phyloP scores from a whole-genome alignment of 2,888 invertebrate species.

The Zaprionus obscuricornis region DNA sequence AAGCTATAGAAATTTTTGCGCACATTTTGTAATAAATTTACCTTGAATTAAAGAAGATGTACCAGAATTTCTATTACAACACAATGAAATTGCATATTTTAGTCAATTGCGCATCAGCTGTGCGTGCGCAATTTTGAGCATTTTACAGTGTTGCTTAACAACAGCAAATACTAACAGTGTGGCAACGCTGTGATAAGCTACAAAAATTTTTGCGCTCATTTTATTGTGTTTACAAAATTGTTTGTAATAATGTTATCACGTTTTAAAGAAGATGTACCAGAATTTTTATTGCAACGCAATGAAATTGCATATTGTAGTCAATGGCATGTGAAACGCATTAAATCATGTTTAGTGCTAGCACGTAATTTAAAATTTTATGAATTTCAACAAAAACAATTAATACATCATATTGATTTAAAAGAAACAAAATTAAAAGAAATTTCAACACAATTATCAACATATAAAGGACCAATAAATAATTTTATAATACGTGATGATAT shows the following conservation, averaged over 20 bases:
- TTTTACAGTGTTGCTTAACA: too few species aligned
- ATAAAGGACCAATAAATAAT: slow-evolving; percentile 62
- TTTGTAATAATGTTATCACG: slow-evolving; percentile 45
- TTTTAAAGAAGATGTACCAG: slow-evolving; percentile 52
- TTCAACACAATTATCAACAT: slow-evolving; percentile 32
- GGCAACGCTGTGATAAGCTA: too few species aligned
- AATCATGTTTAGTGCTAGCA: slow-evolving; percentile 59
- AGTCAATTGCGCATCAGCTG: too few species aligned
- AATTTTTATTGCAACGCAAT: slow-evolving; percentile 48
- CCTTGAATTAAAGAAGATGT: slow-evolving; percentile 36
- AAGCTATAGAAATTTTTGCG: too few species aligned
- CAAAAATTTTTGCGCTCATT: too few species aligned
- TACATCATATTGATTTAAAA: slow-evolving; percentile 66
- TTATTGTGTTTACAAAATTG: slow-evolving; percentile 21
- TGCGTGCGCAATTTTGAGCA: too few species aligned
- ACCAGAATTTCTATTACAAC: too few species aligned
- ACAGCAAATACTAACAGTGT: too few species aligned
- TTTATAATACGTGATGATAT: slow-evolving; percentile 42
- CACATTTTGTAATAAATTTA: slow-evolving; percentile 53
- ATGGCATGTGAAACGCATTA: slow-evolving; percentile 29
- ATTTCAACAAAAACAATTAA: slow-evolving; percentile 64
- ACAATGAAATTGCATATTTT: too few species aligned
- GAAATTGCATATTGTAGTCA: slow-evolving; percentile 46
- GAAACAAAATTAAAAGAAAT: slow-evolving; percentile 45
- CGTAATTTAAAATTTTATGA: slow-evolving; percentile 75